These are phyloP conservation scores for Athene noctua DNA, from an alignment of 2,113 vertebrate species.

Conservation along the genomic window DNA sequence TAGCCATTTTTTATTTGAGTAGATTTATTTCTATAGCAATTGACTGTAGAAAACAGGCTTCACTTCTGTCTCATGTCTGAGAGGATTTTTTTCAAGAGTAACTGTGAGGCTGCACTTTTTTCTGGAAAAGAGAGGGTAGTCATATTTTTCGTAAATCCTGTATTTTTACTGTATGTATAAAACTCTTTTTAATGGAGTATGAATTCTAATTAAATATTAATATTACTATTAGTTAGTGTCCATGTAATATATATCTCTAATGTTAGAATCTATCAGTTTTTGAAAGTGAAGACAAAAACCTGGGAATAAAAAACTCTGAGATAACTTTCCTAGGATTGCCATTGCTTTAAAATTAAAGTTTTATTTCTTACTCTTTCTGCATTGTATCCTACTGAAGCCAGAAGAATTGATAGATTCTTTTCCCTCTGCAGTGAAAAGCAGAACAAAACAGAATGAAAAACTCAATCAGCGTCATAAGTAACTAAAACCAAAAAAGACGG, in stretches of 20 bases:
- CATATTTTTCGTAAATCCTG: not conserved
- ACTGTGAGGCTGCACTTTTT: not conserved
- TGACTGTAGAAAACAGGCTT: not conserved
- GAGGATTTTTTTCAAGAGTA: not conserved
- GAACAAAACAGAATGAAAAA: not conserved
- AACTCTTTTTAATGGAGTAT: not conserved
- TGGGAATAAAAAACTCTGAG: not conserved
- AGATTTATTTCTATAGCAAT: not conserved
- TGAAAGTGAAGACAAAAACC: not conserved
- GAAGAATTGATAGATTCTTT: not conserved
- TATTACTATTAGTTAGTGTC: not conserved
- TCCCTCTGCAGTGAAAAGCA: not conserved
- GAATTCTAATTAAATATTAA: not conserved
- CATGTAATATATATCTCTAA: not conserved
- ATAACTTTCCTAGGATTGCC: not conserved
- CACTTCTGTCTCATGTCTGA: not conserved
- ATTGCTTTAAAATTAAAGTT: not conserved
- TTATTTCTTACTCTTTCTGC: not conserved
- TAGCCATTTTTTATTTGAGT: not conserved
- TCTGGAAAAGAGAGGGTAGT: not conserved
- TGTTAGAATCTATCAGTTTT: not conserved
- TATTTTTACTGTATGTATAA: not conserved
- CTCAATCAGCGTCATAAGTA: not conserved
- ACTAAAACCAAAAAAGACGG: not conserved
- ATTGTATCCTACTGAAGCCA: not conserved